phyloP scores from a whole-genome alignment of 2,797 vertebrate genomes.

The Podarcis siculus region DNA sequence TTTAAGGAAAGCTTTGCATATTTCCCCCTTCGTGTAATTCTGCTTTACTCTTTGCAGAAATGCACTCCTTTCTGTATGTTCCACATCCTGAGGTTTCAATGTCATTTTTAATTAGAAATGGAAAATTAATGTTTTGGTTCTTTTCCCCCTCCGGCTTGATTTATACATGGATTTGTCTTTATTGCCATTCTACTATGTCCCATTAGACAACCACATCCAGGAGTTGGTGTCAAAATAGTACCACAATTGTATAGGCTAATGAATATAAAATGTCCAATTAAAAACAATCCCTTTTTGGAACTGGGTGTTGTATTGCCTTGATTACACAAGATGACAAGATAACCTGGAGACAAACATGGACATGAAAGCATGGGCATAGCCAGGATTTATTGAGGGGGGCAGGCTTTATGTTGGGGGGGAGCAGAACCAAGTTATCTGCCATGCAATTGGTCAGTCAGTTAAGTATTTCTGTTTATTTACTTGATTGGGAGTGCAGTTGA shows the following conservation, averaged over 20 bases:
- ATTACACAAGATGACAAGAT: neutral
- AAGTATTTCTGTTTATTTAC: no score
- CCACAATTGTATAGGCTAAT: constrained; percentile 58
- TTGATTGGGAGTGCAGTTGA: no score
- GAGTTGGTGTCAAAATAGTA: constrained; percentile 60
- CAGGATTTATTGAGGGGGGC: no score
- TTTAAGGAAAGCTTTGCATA: constrained; percentile 53
- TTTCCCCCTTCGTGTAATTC: constrained; percentile 52
- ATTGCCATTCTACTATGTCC: constrained; percentile 47
- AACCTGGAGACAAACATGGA: constrained; percentile 21
- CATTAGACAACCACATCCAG: constrained; percentile 55
- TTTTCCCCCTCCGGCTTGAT: constrained; percentile 40
- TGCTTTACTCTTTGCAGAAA: constrained; percentile 59
- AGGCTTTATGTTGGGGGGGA: no score
- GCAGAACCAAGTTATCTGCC: no score
- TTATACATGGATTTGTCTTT: constrained; percentile 56
- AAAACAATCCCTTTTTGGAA: constrained; percentile 37
- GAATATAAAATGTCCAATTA: constrained; percentile 69
- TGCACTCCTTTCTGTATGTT: constrained; percentile 63
- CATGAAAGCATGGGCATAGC: no score
- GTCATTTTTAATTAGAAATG: constrained; percentile 68
- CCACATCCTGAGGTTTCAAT: constrained; percentile 58
- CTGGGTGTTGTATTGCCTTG: constrained; percentile 19
- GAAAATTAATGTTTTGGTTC: constrained; percentile 30
- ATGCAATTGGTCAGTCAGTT: no score